Evolutionary conservation across 2,797 vertebrate genomes (phyloP).

Genomic region (Lithobates sylvaticus): DNA sequence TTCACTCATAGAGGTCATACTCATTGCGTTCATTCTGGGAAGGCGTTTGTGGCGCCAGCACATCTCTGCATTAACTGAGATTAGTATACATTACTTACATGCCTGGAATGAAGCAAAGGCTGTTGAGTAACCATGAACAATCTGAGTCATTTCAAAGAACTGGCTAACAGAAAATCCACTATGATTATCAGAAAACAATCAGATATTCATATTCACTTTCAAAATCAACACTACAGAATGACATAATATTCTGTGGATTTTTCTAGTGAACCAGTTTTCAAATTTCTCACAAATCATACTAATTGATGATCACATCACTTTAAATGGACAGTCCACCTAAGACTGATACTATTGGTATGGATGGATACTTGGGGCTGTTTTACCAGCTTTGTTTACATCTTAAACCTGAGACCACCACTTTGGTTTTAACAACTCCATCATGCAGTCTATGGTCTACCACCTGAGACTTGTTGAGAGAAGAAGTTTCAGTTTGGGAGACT

Average conservation of each 20-base stretch:
- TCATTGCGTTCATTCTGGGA: constrained; percentile 39
- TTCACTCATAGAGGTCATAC: constrained; percentile 57
- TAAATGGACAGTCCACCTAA: background rate
- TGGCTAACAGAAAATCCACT: background rate
- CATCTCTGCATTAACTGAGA: constrained; percentile 49
- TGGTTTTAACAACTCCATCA: too few species aligned
- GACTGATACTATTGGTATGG: too few species aligned
- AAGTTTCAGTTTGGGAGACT: too few species aligned
- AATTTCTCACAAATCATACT: constrained; percentile 6
- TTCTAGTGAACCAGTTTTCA: constrained; percentile 8
- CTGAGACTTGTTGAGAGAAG: too few species aligned
- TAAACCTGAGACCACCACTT: too few species aligned
- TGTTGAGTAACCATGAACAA: constrained; percentile 29
- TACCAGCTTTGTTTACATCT: too few species aligned
- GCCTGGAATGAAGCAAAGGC: constrained; percentile 37
- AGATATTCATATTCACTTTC: background rate
- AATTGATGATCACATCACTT: constrained; percentile 43
- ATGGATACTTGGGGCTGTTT: too few species aligned
- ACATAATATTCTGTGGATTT: background rate
- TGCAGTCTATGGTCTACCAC: too few species aligned
- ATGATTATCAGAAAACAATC: background rate
- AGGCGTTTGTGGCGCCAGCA: constrained; percentile 12
- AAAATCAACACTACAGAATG: background rate
- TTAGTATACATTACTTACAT: constrained; percentile 20
- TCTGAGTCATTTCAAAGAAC: constrained; percentile 8